Evolutionary conservation across 2,113 vertebrate species (phyloP).

Genomic region (Strix aluco): DNA sequence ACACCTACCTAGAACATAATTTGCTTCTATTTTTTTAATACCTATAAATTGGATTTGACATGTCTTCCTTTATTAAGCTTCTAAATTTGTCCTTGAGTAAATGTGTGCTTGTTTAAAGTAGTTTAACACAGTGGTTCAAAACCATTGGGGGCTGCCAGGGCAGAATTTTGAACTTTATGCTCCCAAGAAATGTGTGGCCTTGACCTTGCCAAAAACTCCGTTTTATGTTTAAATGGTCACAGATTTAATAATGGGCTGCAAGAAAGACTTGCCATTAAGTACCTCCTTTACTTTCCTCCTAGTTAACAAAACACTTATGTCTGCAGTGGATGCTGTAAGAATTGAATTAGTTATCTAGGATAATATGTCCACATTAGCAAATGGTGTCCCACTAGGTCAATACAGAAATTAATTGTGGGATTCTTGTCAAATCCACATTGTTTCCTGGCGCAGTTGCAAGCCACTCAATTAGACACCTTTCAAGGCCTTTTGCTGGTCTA

Average conservation of each 20-base stretch:
- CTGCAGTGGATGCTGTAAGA: constrained; percentile 37
- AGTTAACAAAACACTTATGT: constrained; percentile 59
- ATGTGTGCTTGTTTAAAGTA: constrained; percentile 36
- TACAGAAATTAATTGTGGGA: constrained; percentile 77
- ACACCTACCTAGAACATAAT: constrained; percentile 18
- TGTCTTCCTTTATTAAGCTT: constrained; percentile 50
- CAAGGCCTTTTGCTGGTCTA: constrained; percentile 70
- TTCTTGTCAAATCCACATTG: constrained; percentile 76
- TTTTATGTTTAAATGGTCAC: constrained; percentile 71
- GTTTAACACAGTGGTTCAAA: constrained; percentile 22
- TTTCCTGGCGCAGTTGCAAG: constrained; percentile 72
- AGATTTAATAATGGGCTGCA: constrained; percentile 66
- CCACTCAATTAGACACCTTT: constrained; percentile 84
- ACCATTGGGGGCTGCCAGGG: constrained; percentile 13
- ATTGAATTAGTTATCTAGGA: constrained; percentile 65
- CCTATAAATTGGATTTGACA: constrained; percentile 43
- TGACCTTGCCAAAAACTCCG: constrained; percentile 51
- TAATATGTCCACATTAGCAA: constrained; percentile 71
- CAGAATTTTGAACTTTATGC: constrained; percentile 52
- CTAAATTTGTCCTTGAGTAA: constrained; percentile 55
- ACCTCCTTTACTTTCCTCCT: constrained; percentile 58
- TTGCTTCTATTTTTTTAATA: constrained; percentile 39
- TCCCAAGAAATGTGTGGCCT: constrained; percentile 52
- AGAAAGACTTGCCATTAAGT: constrained; percentile 56
- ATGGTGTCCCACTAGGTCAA: constrained; percentile 74